A percentile compares a stretch with the other conserved stretches of the same genome.
Evolutionary conservation across 2,888 invertebrate genomes (phyloP).

Genomic region (Cylindroiulus punctatus): DNA sequence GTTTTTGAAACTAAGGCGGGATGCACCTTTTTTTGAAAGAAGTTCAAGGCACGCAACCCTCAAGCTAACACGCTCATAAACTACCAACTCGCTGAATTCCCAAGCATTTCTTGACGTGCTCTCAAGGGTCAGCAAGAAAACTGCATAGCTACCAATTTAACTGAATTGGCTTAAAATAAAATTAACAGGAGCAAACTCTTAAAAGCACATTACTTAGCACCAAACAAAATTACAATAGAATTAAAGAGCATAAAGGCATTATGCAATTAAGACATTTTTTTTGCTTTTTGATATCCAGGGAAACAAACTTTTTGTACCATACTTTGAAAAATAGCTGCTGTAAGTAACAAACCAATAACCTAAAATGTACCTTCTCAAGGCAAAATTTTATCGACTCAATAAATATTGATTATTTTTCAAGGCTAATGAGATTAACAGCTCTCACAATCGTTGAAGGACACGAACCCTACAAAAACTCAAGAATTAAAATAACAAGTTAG

Average conservation of each 20-base stretch:
- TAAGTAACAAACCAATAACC: background rate
- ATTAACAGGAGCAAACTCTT: background rate
- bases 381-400: background rate
- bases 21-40: background rate
- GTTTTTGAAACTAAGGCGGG: too few species aligned
- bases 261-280: background rate
- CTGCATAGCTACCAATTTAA: conserved; percentile 42
- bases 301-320: background rate
- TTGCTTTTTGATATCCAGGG: background rate
- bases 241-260: background rate
- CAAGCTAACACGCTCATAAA: background rate
- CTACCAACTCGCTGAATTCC: background rate
- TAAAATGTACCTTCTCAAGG: background rate
- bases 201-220: background rate
- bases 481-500: background rate
- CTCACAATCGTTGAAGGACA: background rate
- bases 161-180: background rate
- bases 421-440: background rate
- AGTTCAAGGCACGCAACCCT: conserved; percentile 1
- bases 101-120: background rate
- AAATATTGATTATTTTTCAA: background rate
- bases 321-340: background rate
- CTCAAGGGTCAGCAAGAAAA: conserved; percentile 11
- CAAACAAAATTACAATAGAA: background rate
- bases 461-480: background rate